A percentile compares a stretch with the other conserved stretches of the same genome.
These are phyloP conservation scores for Hypocryptadius cinnamomeus DNA, from an alignment of 2,113 vertebrate species.

Conservation along the genomic window DNA sequence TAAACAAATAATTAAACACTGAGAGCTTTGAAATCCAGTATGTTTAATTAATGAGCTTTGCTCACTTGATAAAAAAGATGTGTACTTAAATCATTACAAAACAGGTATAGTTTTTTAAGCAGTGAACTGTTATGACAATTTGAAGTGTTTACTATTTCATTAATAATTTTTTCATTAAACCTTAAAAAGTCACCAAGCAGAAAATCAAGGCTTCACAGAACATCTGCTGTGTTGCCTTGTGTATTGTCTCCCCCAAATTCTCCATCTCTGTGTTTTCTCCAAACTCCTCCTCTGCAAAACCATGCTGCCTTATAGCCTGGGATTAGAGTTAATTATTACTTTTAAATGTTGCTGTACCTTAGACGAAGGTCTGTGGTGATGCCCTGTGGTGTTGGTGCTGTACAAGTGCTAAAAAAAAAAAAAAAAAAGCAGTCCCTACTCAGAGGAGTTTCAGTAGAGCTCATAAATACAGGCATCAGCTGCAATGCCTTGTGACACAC, in stretches of 20 bases:
- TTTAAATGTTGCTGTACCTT: not conserved
- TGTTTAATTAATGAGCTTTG: slow-evolving; percentile 47
- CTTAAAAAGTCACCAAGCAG: not conserved
- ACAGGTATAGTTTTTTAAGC: not conserved
- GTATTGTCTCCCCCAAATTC: not conserved
- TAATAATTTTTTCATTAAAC: slow-evolving; percentile 12
- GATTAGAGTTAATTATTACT: not conserved
- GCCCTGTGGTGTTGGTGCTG: not conserved
- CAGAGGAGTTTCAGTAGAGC: not conserved
- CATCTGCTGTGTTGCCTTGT: not conserved
- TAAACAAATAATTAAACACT: slow-evolving; percentile 33
- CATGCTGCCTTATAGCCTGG: not conserved
- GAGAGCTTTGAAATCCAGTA: slow-evolving; percentile 22
- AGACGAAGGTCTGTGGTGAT: not conserved
- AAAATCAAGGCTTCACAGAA: slow-evolving; percentile 21
- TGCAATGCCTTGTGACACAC: not conserved
- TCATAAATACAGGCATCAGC: not conserved
- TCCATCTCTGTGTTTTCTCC: not conserved
- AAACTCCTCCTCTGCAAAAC: not conserved
- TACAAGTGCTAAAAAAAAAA: not conserved
- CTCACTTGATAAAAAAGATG: slow-evolving; percentile 12
- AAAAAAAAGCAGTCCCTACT: not conserved
- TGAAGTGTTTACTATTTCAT: slow-evolving; percentile 7
- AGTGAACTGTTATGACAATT: slow-evolving; percentile 1
- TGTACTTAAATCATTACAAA: not conserved